These are phyloP conservation scores for Smittia aterrima DNA, from an alignment of 2,888 invertebrate species.

Conservation along the genomic window DNA sequence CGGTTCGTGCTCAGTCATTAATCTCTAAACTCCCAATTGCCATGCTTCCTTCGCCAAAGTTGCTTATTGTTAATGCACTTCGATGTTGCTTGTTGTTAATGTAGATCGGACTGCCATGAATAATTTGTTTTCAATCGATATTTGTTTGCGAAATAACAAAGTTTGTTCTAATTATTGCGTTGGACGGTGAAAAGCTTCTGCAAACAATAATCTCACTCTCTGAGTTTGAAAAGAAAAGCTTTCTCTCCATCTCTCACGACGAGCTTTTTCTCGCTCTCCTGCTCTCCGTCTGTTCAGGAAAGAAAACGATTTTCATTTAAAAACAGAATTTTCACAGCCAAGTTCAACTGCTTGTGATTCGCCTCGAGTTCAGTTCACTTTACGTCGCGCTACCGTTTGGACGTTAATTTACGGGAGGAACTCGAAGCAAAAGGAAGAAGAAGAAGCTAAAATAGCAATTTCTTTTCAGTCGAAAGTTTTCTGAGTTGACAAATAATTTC, in stretches of 20 bases:
- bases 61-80: too few relatives aligned
- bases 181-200: too few relatives aligned
- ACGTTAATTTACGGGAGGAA: not conserved
- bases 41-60: too few relatives aligned
- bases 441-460: conserved; percentile 24
- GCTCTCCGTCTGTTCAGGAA: conserved; percentile 12
- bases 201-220: not conserved
- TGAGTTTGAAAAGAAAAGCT: not conserved
- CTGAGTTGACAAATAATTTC: not conserved
- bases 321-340: conserved; percentile 40
- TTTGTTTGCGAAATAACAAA: too few relatives aligned
- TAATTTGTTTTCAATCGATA: too few relatives aligned
- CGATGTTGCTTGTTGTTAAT: too few relatives aligned
- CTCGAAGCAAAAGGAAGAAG: conserved; percentile 15
- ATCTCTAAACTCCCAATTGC: too few relatives aligned
- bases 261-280: not conserved
- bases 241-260: not conserved
- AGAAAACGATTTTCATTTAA: conserved; percentile 18
- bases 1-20: too few relatives aligned
- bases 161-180: too few relatives aligned
- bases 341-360: conserved; percentile 32
- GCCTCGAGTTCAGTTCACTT: conserved; percentile 26
- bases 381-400: conserved; percentile 34
- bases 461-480: not conserved
- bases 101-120: too few relatives aligned